Percentiles rank a stretch among this genome's conserved stretches.
Conservation (phyloP, 2,797 vertebrate genomes). For the Austrolebias charrua region DNA sequence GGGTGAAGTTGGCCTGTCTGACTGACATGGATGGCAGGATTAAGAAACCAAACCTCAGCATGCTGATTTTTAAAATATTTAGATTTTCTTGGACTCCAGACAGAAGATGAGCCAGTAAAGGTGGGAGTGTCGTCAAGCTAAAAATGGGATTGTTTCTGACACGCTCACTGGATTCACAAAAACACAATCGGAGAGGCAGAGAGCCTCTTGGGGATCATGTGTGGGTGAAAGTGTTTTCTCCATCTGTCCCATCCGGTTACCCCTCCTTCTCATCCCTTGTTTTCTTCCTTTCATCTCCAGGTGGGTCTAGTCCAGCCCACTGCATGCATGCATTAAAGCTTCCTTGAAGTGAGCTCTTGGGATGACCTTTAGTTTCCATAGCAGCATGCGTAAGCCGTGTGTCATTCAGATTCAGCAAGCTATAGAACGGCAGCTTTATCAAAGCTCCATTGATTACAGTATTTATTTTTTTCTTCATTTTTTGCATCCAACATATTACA, state of each 20-base stretch:
- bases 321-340: conserved; percentile 68
- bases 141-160: conserved; percentile 70
- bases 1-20: conserved; percentile 15
- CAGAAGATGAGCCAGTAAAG: conserved; percentile 53
- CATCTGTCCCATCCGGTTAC: conserved; percentile 64
- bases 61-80: conserved; percentile 64
- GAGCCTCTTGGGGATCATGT: conserved; percentile 64
- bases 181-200: conserved; percentile 48
- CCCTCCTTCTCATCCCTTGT: conserved; percentile 35
- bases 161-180: conserved; percentile 53
- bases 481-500: conserved; percentile 53
- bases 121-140: conserved; percentile 56
- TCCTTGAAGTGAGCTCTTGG: conserved; percentile 70
- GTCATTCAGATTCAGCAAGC: conserved; percentile 63
- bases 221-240: conserved; percentile 61
- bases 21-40: conserved; percentile 41
- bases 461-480: conserved; percentile 29
- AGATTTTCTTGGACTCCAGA: conserved; percentile 63
- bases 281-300: conserved; percentile 69
- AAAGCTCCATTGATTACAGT: conserved; percentile 71
- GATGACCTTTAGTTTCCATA: conserved; percentile 74
- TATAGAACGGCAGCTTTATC: conserved; percentile 46
- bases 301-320: conserved; percentile 63
- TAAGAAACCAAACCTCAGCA: conserved; percentile 58
- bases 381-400: conserved; percentile 49